These are phyloP conservation scores for Alosa alosa DNA, from an alignment of 2,113 vertebrate species.

Conservation along the genomic window DNA sequence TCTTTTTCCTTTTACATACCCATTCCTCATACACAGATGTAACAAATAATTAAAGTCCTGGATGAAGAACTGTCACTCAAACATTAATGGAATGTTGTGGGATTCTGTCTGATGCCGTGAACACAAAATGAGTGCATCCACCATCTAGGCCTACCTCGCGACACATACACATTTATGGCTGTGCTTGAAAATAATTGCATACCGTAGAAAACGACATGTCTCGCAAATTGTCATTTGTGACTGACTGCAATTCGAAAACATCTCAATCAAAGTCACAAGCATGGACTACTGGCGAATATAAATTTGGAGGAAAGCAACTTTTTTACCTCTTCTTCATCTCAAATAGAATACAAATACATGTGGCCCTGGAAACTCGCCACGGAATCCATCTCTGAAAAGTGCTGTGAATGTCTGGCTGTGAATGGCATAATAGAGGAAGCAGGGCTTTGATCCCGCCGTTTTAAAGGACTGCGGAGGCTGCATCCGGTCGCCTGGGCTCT, in stretches of 20 bases:
- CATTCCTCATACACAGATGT: not conserved
- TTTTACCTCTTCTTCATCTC: not conserved
- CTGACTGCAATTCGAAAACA: constrained; percentile 28
- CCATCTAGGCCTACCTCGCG: not conserved
- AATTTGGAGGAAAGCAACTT: not conserved
- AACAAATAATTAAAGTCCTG: not conserved
- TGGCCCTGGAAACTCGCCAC: not conserved
- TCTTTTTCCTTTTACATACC: not conserved
- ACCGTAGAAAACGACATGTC: constrained; percentile 19
- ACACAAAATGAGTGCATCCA: not conserved
- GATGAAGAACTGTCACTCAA: not conserved
- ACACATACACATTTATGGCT: not conserved
- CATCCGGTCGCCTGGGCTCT: not conserved
- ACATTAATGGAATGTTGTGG: not conserved
- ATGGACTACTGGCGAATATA: constrained; percentile 17
- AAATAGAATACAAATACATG: not conserved
- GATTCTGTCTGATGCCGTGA: constrained; percentile 27
- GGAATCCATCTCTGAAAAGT: constrained; percentile 23
- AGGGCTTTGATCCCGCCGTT: not conserved
- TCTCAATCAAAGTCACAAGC: constrained; percentile 35
- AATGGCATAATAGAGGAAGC: constrained; percentile 19
- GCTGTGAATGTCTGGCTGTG: constrained; percentile 9
- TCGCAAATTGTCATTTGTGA: not conserved
- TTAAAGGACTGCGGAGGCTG: not conserved
- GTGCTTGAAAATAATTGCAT: constrained; percentile 28